Percentiles rank a stretch among this genome's conserved stretches.
phyloP scores from a whole-genome alignment of 2,888 invertebrate species.

The Xestia ashworthii region DNA sequence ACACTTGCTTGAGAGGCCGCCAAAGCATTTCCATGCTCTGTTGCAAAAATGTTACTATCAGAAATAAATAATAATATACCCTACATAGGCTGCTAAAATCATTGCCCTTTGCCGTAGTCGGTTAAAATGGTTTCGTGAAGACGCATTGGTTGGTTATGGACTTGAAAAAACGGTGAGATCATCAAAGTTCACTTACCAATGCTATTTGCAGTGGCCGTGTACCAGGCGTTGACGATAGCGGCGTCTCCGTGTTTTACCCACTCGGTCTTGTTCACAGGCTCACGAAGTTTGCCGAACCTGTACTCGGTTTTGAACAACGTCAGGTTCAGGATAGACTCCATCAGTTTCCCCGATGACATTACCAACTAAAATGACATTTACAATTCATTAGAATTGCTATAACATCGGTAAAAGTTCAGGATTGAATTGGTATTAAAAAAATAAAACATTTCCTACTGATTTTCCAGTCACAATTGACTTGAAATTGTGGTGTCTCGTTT shows the following conservation, averaged over 20 bases:
- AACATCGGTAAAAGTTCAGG: not conserved
- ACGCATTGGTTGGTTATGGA: too few species aligned
- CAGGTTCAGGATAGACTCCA: constrained; percentile 94
- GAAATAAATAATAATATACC: too few species aligned
- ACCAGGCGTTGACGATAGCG: constrained; percentile 96
- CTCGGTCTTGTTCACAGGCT: constrained; percentile 96
- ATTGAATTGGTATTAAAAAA: not conserved
- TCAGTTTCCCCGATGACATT: constrained; percentile 92
- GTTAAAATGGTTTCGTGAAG: too few species aligned
- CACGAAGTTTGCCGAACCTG: constrained; percentile 94
- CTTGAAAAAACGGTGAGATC: not conserved
- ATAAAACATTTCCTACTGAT: not conserved
- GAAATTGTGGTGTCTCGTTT: not conserved
- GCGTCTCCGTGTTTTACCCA: constrained; percentile 96
- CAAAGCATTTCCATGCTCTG: too few species aligned
- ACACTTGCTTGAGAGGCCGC: too few species aligned
- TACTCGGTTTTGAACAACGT: constrained; percentile 95
- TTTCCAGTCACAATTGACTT: not conserved
- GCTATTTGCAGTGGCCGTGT: constrained; percentile 96
- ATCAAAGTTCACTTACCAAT: constrained; percentile 93
- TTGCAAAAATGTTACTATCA: too few species aligned
- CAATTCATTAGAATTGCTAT: not conserved
- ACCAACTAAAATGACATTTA: constrained; percentile 91
- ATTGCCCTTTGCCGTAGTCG: too few species aligned
- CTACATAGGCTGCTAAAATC: too few species aligned